phyloP scores from a whole-genome alignment of 1,140 invertebrate genomes.

The Epicauta chinensis region DNA sequence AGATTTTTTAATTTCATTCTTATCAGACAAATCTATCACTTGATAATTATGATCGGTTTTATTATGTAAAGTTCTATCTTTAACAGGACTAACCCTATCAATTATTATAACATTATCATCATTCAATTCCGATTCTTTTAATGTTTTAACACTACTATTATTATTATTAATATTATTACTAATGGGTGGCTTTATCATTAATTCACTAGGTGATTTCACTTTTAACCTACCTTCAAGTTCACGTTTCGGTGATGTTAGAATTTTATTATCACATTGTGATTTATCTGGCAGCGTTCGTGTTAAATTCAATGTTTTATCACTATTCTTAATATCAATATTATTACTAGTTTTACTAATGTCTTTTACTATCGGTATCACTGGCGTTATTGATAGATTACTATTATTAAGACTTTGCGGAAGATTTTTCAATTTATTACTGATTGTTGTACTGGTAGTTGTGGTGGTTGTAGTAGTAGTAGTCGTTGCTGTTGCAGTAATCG shows the following conservation, averaged over 20 bases:
- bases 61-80: conserved; percentile 5
- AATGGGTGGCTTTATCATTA: conserved; percentile 1
- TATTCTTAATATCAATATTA: background rate
- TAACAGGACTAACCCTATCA: conserved; percentile 1
- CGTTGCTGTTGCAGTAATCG: background rate
- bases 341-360: conserved; percentile 14
- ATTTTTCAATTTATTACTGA: conserved; percentile 7
- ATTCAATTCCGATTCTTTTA: background rate
- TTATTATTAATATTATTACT: conserved; percentile 5
- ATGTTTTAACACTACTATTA: no score
- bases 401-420: conserved; percentile 17
- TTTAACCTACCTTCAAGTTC: conserved; percentile 3
- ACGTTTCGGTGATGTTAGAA: conserved; percentile 5
- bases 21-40: conserved; percentile 31
- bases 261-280: conserved; percentile 6
- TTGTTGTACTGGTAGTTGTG: background rate
- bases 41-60: conserved; percentile 25
- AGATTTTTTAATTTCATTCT: conserved; percentile 3
- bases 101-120: conserved; percentile 10
- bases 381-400: conserved; percentile 26
- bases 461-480: background rate
- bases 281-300: conserved; percentile 4
- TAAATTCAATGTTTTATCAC: no score
- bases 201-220: conserved; percentile 7
- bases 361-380: conserved; percentile 13